Conservation (phyloP, 1,140 invertebrate genomes). For the Adoxophyes honmai region DNA sequence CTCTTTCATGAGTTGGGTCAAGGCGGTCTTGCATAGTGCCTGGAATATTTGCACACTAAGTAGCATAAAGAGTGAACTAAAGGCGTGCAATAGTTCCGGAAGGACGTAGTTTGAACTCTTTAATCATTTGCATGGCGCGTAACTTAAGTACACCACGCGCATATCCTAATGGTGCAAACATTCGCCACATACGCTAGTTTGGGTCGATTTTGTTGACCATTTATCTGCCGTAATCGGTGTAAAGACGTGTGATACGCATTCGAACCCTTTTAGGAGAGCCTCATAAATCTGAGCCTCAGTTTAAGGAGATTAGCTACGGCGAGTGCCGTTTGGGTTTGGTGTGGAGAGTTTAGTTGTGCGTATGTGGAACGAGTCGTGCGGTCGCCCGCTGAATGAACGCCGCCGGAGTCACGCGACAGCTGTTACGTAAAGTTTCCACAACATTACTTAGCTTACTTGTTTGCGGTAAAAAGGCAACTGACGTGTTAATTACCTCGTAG, state of each 20-base stretch:
- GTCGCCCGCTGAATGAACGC: constrained; percentile 55
- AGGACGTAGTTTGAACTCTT: neutral
- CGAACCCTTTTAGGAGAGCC: neutral
- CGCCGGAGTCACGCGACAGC: constrained; percentile 54
- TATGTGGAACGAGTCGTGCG: constrained; percentile 17
- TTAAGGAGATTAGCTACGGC: constrained; percentile 1
- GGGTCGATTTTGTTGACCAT: no score
- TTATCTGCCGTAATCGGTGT: neutral
- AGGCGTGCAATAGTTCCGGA: constrained; percentile 2
- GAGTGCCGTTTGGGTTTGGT: neutral
- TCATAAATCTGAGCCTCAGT: neutral
- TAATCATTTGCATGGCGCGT: no score
- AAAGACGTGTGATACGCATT: neutral
- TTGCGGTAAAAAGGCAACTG: constrained; percentile 53
- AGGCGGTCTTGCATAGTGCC: constrained; percentile 1
- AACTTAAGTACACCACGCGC: no score
- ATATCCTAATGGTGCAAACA: no score
- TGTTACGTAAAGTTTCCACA: constrained; percentile 64
- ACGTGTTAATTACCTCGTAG: constrained; percentile 62
- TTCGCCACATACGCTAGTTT: no score
- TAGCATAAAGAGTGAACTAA: neutral
- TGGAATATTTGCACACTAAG: neutral
- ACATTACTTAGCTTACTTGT: constrained; percentile 48
- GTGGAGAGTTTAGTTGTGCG: neutral
- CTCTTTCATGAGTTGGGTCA: neutral